Conservation (phyloP, 92 coral and sea anemone species). For the Porites rus region DNA sequence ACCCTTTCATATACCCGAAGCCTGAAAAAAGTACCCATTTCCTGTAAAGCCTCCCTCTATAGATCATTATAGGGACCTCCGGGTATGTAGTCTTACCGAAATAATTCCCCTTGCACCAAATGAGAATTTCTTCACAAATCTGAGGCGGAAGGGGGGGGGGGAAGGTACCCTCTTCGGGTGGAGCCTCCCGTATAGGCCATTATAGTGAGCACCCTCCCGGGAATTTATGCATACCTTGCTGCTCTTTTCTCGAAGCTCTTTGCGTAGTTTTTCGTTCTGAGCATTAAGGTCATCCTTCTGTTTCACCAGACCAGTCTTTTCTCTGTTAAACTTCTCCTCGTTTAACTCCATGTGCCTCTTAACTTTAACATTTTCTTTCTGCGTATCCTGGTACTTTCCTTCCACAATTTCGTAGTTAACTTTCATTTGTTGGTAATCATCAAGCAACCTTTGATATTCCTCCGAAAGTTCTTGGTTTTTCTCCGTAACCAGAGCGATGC, state of each 20-base stretch:
- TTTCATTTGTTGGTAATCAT: background rate
- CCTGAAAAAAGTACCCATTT: no score
- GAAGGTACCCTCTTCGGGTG: no score
- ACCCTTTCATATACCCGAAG: no score
- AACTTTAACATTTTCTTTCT: conserved; percentile 24
- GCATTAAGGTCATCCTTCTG: conserved; percentile 58
- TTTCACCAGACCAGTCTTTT: conserved; percentile 28
- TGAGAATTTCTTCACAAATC: no score
- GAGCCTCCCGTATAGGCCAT: no score
- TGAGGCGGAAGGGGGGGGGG: no score
- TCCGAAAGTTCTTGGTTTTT: conserved; percentile 17
- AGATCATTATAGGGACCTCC: no score
- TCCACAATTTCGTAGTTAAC: background rate
- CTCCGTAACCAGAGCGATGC: conserved; percentile 26
- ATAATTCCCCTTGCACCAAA: no score
- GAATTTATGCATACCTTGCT: background rate
- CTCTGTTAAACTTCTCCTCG: conserved; percentile 30
- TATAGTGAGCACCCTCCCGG: no score
- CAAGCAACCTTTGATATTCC: conserved; percentile 4
- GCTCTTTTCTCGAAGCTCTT: conserved; percentile 55
- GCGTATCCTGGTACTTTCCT: background rate
- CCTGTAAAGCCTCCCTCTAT: no score
- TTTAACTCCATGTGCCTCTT: conserved; percentile 13
- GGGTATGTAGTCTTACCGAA: no score
- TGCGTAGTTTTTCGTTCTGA: conserved; percentile 66